phyloP scores from a whole-genome alignment of 2,113 vertebrate genomes.

The Myrmecophaga tridactyla region DNA sequence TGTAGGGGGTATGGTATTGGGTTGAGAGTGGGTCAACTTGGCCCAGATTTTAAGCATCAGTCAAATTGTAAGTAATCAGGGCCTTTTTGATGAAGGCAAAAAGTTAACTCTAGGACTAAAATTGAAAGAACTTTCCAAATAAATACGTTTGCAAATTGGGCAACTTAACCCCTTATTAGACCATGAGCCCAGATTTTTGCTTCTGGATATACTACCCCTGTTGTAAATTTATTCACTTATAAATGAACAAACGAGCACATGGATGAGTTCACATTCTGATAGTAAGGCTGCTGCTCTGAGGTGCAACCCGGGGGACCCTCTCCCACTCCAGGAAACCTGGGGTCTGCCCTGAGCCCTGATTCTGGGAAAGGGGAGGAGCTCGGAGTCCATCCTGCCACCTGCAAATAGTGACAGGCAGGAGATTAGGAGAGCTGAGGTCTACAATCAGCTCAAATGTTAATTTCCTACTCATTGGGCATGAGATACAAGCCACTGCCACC shows the following conservation, averaged over 20 bases:
- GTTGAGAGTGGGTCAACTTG: background rate
- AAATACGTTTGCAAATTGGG: conserved; percentile 45
- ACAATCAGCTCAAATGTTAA: conserved; percentile 23
- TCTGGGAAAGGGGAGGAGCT: background rate
- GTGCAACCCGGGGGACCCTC: fast-evolving
- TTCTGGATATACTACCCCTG: background rate
- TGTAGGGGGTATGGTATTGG: background rate
- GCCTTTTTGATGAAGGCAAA: conserved; percentile 23
- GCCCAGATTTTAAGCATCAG: conserved; percentile 27
- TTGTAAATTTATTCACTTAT: background rate
- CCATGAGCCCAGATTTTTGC: background rate
- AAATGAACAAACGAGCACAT: background rate
- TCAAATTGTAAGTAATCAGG: conserved; percentile 40
- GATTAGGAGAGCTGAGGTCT: background rate
- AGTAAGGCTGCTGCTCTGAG: background rate
- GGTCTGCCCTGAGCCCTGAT: background rate
- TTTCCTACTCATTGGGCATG: conserved; percentile 44
- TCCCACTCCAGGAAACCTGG: background rate
- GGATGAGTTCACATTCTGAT: background rate
- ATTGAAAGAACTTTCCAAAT: conserved; percentile 49
- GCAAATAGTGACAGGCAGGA: background rate
- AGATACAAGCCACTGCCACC: background rate
- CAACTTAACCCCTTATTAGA: conserved; percentile 42
- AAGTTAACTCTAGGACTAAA: background rate
- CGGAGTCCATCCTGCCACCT: background rate